These are phyloP conservation scores for Sanderia malayensis DNA, from an alignment of 30 jellyfish, hydroid and myxozoan species.

Conservation along the genomic window DNA sequence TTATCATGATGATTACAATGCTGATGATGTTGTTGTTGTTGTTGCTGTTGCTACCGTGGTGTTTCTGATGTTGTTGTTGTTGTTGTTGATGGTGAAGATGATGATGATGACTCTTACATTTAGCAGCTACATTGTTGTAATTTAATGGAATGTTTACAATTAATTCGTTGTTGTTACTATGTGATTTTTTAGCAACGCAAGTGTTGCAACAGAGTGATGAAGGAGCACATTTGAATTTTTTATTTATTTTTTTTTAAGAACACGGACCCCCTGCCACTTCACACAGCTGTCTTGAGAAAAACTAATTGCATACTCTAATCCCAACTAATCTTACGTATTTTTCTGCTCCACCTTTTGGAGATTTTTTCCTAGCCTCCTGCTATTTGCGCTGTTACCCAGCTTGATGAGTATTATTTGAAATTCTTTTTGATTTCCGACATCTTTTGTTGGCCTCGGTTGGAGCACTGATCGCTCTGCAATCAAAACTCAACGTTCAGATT, in stretches of 20 bases:
- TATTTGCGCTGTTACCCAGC: conserved; percentile 31
- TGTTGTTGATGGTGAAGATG: not conserved
- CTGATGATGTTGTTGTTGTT: not conserved
- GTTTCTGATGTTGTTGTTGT: not conserved
- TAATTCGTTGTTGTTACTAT: too few relatives aligned
- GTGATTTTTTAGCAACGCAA: too few relatives aligned
- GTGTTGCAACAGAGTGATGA: too few relatives aligned
- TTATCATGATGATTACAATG: not conserved
- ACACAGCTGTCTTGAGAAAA: conserved; percentile 60
- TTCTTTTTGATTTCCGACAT: conserved; percentile 59
- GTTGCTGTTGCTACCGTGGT: not conserved
- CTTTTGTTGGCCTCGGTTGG: conserved; percentile 71
- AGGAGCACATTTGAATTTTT: too few relatives aligned
- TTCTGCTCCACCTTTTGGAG: conserved; percentile 56
- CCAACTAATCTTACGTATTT: conserved; percentile 21
- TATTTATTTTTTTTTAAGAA: too few relatives aligned
- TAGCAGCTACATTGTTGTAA: not conserved
- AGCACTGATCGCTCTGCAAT: conserved; percentile 38
- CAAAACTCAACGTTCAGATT: conserved; percentile 34
- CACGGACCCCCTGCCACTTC: conserved; percentile 45
- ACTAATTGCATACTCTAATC: conserved; percentile 48
- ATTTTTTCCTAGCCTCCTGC: conserved; percentile 49
- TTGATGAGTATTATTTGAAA: conserved; percentile 40
- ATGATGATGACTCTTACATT: not conserved
- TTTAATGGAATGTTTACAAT: too few relatives aligned